A percentile compares a stretch with the other conserved stretches of the same genome.
These are phyloP conservation scores for Pituophis catenifer DNA, from an alignment of 2,113 vertebrate species.

Conservation along the genomic window DNA sequence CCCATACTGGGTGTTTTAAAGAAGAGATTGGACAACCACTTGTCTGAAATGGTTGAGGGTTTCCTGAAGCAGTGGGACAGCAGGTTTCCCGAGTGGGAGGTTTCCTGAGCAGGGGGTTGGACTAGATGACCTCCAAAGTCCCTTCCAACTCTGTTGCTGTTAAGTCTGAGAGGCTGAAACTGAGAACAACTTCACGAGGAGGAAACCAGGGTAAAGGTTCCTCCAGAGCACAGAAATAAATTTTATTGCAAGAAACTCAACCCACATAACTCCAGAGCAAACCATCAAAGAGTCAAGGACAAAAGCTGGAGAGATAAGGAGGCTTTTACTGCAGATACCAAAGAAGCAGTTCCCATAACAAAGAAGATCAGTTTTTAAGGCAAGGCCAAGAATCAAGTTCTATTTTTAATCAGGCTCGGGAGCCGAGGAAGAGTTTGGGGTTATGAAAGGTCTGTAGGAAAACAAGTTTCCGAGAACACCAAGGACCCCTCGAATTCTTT, in stretches of 20 bases:
- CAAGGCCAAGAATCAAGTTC: not conserved
- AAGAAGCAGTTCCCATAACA: not conserved
- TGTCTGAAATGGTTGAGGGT: no score
- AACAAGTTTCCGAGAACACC: not conserved
- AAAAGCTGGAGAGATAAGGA: not conserved
- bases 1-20: no score
- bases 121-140: no score
- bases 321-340: not conserved
- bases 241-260: not conserved
- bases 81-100: no score
- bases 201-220: not conserved
- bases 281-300: not conserved
- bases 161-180: not conserved
- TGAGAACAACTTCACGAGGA: not conserved
- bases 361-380: not conserved
- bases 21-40: no score
- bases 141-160: no score
- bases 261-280: not conserved
- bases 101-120: no score
- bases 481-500: not conserved
- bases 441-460: not conserved
- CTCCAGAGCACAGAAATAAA: not conserved
- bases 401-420: not conserved
- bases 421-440: not conserved
- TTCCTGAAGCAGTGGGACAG: no score